These are phyloP conservation scores for Pangasius sanitwongsei DNA, from an alignment of 2,797 vertebrate species.

Conservation along the genomic window DNA sequence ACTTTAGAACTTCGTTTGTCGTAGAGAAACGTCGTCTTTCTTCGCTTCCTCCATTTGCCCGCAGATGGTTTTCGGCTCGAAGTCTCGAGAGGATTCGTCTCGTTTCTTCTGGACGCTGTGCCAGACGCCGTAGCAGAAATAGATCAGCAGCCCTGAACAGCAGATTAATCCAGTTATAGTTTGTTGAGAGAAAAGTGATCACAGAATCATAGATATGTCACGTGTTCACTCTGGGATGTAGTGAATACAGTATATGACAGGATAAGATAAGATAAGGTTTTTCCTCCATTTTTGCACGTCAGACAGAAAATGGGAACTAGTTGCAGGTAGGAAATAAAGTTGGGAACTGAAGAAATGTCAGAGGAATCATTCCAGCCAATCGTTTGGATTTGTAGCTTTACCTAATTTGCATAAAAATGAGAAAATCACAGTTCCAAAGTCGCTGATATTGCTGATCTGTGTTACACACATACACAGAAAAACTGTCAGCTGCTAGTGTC, in stretches of 20 bases:
- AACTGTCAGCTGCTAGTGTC: too few relatives aligned
- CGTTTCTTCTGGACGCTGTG: constrained; percentile 79
- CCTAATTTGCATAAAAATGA: neutral
- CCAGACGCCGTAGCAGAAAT: constrained; percentile 81
- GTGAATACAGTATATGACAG: neutral
- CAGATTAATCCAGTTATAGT: neutral
- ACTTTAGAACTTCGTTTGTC: constrained; percentile 52
- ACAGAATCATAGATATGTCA: neutral
- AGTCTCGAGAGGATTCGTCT: constrained; percentile 54
- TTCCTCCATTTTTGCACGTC: neutral
- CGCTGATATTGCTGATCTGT: too few relatives aligned
- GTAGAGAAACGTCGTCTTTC: neutral
- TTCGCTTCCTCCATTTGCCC: constrained; percentile 30
- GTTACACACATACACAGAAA: too few relatives aligned
- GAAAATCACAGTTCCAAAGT: too few relatives aligned
- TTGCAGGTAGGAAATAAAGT: neutral
- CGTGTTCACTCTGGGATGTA: neutral
- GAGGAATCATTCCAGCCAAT: neutral
- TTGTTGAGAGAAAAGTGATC: neutral
- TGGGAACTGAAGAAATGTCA: neutral
- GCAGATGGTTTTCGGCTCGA: constrained; percentile 54
- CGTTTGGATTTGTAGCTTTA: neutral
- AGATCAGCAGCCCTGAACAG: constrained; percentile 79
- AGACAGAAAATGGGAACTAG: neutral
- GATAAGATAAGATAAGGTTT: neutral